A percentile compares a stretch with the other conserved stretches of the same genome.
These are phyloP conservation scores for Catalaphyllia jardinei DNA, from an alignment of 64 coral and sea anemone species.

Conservation along the genomic window DNA sequence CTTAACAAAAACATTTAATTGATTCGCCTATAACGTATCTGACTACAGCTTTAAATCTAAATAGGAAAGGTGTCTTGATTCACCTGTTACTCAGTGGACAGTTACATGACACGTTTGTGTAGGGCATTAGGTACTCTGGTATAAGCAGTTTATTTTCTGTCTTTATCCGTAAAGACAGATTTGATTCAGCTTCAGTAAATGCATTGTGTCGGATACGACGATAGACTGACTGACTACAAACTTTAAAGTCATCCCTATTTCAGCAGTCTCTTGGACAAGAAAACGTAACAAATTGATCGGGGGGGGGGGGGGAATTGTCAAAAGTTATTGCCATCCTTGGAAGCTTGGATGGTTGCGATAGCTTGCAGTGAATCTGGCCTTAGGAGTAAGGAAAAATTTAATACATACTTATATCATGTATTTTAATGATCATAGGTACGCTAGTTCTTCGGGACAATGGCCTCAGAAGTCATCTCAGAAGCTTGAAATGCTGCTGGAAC, in stretches of 20 bases:
- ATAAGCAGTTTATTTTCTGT: too few relatives aligned
- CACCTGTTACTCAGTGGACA: background rate
- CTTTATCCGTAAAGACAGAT: too few relatives aligned
- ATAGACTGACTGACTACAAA: too few relatives aligned
- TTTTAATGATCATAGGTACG: background rate
- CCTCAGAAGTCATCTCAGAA: background rate
- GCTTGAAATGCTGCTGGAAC: background rate
- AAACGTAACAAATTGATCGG: too few relatives aligned
- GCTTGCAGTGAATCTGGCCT: background rate
- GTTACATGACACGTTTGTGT: too few relatives aligned
- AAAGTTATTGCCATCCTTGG: too few relatives aligned
- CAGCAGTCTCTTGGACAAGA: too few relatives aligned
- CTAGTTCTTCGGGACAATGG: background rate
- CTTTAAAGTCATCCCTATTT: too few relatives aligned
- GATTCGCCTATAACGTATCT: background rate
- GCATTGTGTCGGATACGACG: too few relatives aligned
- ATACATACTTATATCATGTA: background rate
- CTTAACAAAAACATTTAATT: background rate
- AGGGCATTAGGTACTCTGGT: too few relatives aligned
- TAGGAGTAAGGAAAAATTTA: background rate
- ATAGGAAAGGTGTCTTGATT: background rate
- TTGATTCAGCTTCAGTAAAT: too few relatives aligned
- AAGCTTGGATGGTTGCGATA: background rate
- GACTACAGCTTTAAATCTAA: background rate
- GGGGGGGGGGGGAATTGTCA: too few relatives aligned